Percentiles rank a stretch among this genome's conserved stretches.
Evolutionary conservation across 2,888 invertebrate genomes (phyloP).

Genomic region (Acronicta leporina): DNA sequence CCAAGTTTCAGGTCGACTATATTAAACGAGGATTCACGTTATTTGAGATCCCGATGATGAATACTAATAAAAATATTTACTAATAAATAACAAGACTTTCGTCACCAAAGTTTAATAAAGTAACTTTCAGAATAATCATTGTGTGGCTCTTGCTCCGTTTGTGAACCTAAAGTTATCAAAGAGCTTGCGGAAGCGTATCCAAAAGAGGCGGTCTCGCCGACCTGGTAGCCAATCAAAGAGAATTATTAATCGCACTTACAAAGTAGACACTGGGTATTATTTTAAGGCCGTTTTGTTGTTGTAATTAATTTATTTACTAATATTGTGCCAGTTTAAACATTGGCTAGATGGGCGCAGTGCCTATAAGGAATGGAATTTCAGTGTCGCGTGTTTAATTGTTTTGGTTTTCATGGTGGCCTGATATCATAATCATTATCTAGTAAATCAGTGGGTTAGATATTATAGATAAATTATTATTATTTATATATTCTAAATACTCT

Average conservation of each 20-base stretch:
- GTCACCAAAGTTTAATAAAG: background rate
- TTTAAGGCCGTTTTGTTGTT: slow-evolving; percentile 11
- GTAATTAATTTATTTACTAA: background rate
- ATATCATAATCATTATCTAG: too few relatives aligned
- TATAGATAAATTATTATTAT: too few relatives aligned
- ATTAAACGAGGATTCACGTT: too few relatives aligned
- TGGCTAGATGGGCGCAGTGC: background rate
- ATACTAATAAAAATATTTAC: too few relatives aligned
- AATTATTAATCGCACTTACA: slow-evolving; percentile 36
- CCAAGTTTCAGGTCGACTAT: too few relatives aligned
- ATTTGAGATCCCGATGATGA: too few relatives aligned
- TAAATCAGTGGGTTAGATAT: too few relatives aligned
- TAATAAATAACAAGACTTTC: too few relatives aligned
- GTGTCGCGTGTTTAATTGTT: too few relatives aligned
- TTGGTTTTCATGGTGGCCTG: too few relatives aligned
- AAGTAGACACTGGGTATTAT: background rate
- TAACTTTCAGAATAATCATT: background rate
- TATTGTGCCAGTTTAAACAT: background rate
- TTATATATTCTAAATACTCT: too few relatives aligned
- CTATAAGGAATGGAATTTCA: too few relatives aligned
- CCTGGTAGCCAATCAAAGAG: slow-evolving; percentile 19
- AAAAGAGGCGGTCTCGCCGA: background rate
- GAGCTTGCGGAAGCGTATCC: background rate
- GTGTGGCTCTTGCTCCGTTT: background rate
- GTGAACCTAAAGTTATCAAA: slow-evolving; percentile 1